Conservation (phyloP, 2,888 invertebrate genomes). For the Archips xylosteana region DNA sequence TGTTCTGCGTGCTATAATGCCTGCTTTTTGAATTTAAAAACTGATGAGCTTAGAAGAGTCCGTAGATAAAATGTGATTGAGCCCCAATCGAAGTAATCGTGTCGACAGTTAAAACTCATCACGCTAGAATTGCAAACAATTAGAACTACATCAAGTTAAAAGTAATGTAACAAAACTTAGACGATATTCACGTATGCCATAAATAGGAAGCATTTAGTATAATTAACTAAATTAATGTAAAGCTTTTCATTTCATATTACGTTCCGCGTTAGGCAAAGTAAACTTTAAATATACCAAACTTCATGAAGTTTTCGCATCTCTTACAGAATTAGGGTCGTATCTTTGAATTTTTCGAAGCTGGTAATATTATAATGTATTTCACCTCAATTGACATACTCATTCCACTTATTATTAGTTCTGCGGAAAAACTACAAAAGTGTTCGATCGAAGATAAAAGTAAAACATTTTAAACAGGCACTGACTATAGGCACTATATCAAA, state of each 20-base stretch:
- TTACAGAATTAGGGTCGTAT: too few species aligned
- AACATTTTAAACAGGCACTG: neutral
- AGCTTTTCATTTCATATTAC: conserved; percentile 23
- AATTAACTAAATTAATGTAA: conserved; percentile 27
- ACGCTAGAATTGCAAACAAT: neutral
- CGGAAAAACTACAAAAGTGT: neutral
- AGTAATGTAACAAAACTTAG: conserved; percentile 2
- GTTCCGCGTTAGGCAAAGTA: neutral
- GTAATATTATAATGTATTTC: too few species aligned
- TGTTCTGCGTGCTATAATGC: too few species aligned
- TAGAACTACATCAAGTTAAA: neutral
- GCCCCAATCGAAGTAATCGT: too few species aligned
- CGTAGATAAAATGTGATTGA: too few species aligned
- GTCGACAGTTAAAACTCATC: neutral
- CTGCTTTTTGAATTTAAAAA: too few species aligned
- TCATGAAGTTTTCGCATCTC: neutral
- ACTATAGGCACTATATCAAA: neutral
- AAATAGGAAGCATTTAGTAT: conserved; percentile 29
- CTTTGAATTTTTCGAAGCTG: too few species aligned
- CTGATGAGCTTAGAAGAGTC: too few species aligned
- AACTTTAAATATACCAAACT: neutral
- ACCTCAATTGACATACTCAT: too few species aligned
- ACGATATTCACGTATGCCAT: conserved; percentile 6
- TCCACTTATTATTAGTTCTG: too few species aligned
- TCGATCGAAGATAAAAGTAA: neutral